Conservation (phyloP, 2,888 invertebrate species). For the Fissipunctia ypsillon region DNA sequence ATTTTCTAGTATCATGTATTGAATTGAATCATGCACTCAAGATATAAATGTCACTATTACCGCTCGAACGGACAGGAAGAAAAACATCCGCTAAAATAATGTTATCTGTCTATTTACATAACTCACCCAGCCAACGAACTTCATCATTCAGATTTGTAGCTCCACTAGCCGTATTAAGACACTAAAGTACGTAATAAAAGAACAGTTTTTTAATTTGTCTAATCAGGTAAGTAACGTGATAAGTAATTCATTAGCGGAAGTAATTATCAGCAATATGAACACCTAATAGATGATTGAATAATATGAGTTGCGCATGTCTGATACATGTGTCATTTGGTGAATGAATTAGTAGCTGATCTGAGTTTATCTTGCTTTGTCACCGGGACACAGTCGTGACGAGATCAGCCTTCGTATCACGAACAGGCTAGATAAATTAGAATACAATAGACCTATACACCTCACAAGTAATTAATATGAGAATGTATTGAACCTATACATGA, state of each 20-base stretch:
- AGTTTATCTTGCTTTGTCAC: slow-evolving; percentile 76
- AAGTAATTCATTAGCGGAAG: slow-evolving; percentile 41
- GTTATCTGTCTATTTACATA: slow-evolving; percentile 52
- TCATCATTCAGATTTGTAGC: neutral
- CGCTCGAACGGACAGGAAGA: slow-evolving; percentile 54
- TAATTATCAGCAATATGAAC: slow-evolving; percentile 40
- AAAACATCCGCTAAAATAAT: slow-evolving; percentile 55
- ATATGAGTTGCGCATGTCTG: slow-evolving; percentile 11
- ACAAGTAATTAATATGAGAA: slow-evolving; percentile 85
- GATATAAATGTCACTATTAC: slow-evolving; percentile 32
- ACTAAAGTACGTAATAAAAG: slow-evolving; percentile 38
- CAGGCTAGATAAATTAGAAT: slow-evolving; percentile 87
- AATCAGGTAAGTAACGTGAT: slow-evolving; percentile 44
- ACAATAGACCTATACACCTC: slow-evolving; percentile 85
- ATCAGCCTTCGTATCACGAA: slow-evolving; percentile 83
- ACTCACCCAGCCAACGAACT: slow-evolving; percentile 10
- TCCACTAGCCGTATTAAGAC: slow-evolving; percentile 14
- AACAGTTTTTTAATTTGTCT: slow-evolving; percentile 40
- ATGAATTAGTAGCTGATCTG: slow-evolving; percentile 49
- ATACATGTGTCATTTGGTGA: slow-evolving; percentile 41
- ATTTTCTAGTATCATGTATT: slow-evolving; percentile 39
- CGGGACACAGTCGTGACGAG: slow-evolving; percentile 82
- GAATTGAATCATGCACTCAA: slow-evolving; percentile 38
- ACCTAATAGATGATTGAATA: slow-evolving; percentile 46
- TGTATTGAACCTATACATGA: slow-evolving; percentile 58